Base-by-base conservation (phyloP, 2,797 vertebrate species). In the Channallabes apus region DNA sequence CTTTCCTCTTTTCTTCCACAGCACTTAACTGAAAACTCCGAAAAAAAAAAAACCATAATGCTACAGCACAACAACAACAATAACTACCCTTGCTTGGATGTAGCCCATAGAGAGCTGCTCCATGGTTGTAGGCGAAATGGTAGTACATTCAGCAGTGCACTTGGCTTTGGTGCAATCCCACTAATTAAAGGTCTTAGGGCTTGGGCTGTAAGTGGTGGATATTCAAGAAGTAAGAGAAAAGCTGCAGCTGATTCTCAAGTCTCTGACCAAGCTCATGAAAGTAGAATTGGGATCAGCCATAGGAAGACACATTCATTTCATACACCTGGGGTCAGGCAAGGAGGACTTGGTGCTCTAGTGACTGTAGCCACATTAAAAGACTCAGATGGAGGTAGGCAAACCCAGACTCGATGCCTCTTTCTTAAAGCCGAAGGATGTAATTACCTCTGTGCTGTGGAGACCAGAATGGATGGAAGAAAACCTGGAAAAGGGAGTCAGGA, bases 11-110 rank as follows among this genome's bases (percentile, higher is more conserved):
- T 71, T 75, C 46, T 69, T 82, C 41, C 59, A 77, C 85, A 90
- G 86, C 58, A 61, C 59, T 65, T 83, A 69, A 76, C 77, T 9
- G 4, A 73, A n/a, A 77, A 14, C 22, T 27, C 83, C 59, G 88
- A 5, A 87, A 89, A 62, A 71, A 71, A 71, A 65, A 38, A 27
- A 15, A 86, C 68, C 87, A 90, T 88, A 78, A 95, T 96, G 94
- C 93, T 96, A 51, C 95, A 96, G 91, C 94, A 95, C 90, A 96
- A 96, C 72, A 96, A 96, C 90, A 96, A 96, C 92, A 96, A 96
- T 89, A 96, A 96, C 92, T 93, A 95, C 89, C 93, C 93, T 32
- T 96, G 95, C 87, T 91, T 95, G 84, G 92, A 91, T 29, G 85
- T 93, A 90, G 89, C 92, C 0, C 91, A 91, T 59, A 86, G 87